A percentile compares a stretch with the other conserved stretches of the same genome.
Evolutionary conservation across 2,888 invertebrate genomes (phyloP).

Genomic region (Cephalotes varians): DNA sequence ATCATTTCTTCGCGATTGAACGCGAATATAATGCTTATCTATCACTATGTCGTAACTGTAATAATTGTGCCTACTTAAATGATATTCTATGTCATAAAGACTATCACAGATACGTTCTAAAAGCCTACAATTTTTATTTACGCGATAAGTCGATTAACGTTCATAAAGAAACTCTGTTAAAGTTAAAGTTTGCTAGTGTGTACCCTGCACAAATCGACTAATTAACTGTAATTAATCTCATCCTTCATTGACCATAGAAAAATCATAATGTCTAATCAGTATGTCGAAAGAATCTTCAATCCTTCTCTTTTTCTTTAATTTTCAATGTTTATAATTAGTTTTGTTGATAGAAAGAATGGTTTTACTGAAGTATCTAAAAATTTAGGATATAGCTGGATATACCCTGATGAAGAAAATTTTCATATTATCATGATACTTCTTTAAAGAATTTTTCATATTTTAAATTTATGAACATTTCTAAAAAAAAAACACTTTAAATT

Average conservation of each 20-base stretch:
- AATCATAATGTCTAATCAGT: conserved; percentile 60
- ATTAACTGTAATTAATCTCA: conserved; percentile 30
- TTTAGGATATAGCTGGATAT: neutral
- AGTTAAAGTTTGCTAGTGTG: conserved; percentile 26
- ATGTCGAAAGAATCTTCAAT: neutral
- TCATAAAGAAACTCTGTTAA: neutral
- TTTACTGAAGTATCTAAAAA: neutral
- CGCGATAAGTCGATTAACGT: conserved; percentile 13
- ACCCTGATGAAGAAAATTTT: too few species aligned
- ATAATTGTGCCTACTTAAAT: conserved; percentile 43
- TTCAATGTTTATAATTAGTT: neutral
- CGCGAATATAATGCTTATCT: neutral
- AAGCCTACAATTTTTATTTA: conserved; percentile 47
- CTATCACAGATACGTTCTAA: conserved; percentile 73
- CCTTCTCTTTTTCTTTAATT: neutral
- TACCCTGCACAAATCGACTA: conserved; percentile 36
- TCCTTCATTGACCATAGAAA: conserved; percentile 10
- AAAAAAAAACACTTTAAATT: too few species aligned
- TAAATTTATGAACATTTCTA: too few species aligned
- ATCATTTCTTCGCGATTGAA: conserved; percentile 1
- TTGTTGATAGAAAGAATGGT: conserved; percentile 20
- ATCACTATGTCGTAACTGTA: neutral
- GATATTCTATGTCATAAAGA: conserved; percentile 62
- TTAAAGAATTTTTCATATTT: too few species aligned
- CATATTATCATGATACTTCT: too few species aligned